Evolutionary conservation across 2,888 invertebrate species (phyloP).

Genomic region (Anarsia innoxiella): DNA sequence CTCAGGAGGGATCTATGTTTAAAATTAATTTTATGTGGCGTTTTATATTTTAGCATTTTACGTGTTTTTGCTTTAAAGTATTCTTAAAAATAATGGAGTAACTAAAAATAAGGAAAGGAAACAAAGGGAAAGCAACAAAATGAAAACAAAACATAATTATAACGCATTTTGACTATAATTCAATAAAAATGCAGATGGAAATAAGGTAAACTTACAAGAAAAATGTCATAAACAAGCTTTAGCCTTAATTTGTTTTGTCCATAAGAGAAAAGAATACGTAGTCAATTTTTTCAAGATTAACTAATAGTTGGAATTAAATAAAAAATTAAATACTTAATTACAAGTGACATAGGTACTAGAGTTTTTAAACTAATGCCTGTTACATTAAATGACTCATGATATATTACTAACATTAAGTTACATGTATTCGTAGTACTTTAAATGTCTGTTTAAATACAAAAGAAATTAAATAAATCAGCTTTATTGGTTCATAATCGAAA

Average conservation of each 20-base stretch:
- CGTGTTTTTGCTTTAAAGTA: too few species aligned
- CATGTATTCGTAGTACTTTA: constrained; percentile 56
- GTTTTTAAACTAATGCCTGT: constrained; percentile 65
- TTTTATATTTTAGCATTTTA: too few species aligned
- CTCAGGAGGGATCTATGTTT: too few species aligned
- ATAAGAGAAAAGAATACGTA: constrained; percentile 58
- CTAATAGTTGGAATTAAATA: constrained; percentile 70
- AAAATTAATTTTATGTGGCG: too few species aligned
- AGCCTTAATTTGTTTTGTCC: constrained; percentile 66
- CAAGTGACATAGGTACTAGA: constrained; percentile 68
- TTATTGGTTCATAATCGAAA: constrained; percentile 70
- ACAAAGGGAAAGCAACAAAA: constrained; percentile 31
- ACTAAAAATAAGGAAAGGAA: constrained; percentile 1
- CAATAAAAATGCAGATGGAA: constrained; percentile 75
- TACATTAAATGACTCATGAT: constrained; percentile 74
- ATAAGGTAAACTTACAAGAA: constrained; percentile 71
- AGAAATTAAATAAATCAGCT: constrained; percentile 73
- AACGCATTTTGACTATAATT: constrained; percentile 76
- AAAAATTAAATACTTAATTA: constrained; percentile 76
- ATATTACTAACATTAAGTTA: constrained; percentile 69
- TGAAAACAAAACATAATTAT: constrained; percentile 44
- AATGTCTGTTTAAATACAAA: constrained; percentile 71
- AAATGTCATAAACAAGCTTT: constrained; percentile 71
- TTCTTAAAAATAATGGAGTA: not conserved
- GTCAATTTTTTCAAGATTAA: constrained; percentile 67